Evolutionary conservation across 2,888 invertebrate genomes (phyloP).

Genomic region (Tridacna crocea): DNA sequence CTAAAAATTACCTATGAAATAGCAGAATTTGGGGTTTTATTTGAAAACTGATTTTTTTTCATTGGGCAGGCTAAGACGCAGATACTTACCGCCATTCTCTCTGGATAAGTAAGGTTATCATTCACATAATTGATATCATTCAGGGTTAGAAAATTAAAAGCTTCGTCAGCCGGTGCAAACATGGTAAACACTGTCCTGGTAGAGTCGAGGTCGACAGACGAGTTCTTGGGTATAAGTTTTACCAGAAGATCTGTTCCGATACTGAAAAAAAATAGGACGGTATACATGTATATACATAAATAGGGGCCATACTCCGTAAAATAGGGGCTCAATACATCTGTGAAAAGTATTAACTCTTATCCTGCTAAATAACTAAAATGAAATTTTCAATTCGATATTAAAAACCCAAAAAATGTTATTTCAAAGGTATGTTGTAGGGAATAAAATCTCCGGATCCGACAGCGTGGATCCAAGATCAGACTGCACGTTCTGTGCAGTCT

Average conservation of each 20-base stretch:
- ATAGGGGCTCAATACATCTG: neutral
- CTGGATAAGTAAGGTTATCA: conserved; percentile 48
- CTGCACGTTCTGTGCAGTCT: too few species aligned
- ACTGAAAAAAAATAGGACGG: conserved; percentile 20
- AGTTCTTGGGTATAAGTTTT: conserved; percentile 52
- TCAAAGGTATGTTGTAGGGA: too few species aligned
- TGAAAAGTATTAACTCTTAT: too few species aligned
- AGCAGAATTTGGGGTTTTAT: too few species aligned
- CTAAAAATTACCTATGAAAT: too few species aligned
- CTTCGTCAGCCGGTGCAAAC: conserved; percentile 72
- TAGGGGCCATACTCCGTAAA: neutral
- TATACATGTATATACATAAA: neutral
- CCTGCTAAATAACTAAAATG: too few species aligned
- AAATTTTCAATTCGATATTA: too few species aligned
- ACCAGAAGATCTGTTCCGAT: conserved; percentile 51
- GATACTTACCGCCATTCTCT: conserved; percentile 46
- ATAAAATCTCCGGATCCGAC: too few species aligned
- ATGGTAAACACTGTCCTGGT: conserved; percentile 64
- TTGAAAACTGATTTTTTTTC: too few species aligned
- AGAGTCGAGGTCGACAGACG: conserved; percentile 47
- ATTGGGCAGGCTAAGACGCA: too few species aligned
- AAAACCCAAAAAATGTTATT: too few species aligned
- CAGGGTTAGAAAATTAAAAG: conserved; percentile 58
- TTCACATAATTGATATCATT: conserved; percentile 55
- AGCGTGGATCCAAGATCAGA: too few species aligned